Percentiles rank a stretch among this genome's conserved stretches.
Evolutionary conservation across 2,888 invertebrate species (phyloP).

Genomic region (Sarcophaga carnaria): DNA sequence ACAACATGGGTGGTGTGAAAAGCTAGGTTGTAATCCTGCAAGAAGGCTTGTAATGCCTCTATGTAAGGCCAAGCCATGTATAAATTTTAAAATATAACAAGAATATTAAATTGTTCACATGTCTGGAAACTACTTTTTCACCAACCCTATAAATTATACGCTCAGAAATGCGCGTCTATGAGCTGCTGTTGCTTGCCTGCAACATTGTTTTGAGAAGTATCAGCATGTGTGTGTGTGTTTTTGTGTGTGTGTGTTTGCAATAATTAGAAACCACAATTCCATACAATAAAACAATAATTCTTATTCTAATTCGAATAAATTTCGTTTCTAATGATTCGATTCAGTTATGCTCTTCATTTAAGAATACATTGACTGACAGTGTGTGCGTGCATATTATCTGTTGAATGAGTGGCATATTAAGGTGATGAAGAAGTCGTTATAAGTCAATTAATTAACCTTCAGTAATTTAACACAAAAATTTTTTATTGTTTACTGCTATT

Average conservation of each 20-base stretch:
- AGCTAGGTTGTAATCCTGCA: too few relatives aligned
- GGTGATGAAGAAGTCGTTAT: conserved; percentile 67
- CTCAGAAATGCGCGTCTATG: too few relatives aligned
- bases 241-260: neutral
- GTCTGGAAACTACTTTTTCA: too few relatives aligned
- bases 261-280: conserved; percentile 17
- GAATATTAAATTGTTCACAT: too few relatives aligned
- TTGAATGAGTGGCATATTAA: conserved; percentile 38
- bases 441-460: conserved; percentile 69
- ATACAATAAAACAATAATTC: neutral
- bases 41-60: too few relatives aligned
- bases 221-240: neutral
- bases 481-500: neutral
- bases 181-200: too few relatives aligned
- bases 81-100: too few relatives aligned
- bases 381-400: neutral
- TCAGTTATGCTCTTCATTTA: neutral
- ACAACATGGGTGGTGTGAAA: too few relatives aligned
- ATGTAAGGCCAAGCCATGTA: too few relatives aligned
- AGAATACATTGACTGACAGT: neutral
- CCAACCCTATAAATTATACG: too few relatives aligned
- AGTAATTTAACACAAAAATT: conserved; percentile 28
- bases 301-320: conserved; percentile 5
- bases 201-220: conserved; percentile 18
- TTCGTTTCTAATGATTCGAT: conserved; percentile 7